These are phyloP conservation scores for Drosophila mulleri DNA, from an alignment of 2,888 invertebrate species.

Conservation along the genomic window DNA sequence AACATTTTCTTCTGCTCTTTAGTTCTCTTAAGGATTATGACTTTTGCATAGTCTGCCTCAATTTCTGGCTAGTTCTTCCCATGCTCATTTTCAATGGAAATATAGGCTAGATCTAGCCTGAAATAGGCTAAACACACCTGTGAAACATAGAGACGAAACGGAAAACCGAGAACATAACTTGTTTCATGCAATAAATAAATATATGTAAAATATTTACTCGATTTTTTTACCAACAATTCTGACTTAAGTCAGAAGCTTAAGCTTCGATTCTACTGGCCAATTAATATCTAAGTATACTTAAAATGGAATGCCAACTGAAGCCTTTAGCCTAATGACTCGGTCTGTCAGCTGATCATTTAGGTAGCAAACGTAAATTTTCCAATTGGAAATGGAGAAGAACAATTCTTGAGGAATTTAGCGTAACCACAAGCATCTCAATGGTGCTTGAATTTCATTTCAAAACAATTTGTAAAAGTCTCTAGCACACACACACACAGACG, in stretches of 20 bases:
- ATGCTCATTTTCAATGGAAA: too few relatives aligned
- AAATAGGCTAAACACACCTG: too few relatives aligned
- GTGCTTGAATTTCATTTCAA: constrained; percentile 75
- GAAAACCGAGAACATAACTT: too few relatives aligned
- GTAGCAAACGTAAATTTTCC: constrained; percentile 12
- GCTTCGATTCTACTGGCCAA: not conserved
- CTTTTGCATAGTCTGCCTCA: too few relatives aligned
- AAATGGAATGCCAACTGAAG: not conserved
- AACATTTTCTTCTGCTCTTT: too few relatives aligned
- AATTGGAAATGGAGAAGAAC: constrained; percentile 10
- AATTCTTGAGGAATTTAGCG: constrained; percentile 12
- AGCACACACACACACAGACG: constrained; percentile 30
- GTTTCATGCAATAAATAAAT: too few relatives aligned
- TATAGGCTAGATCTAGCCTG: too few relatives aligned
- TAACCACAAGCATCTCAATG: constrained; percentile 30
- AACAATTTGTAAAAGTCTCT: constrained; percentile 80
- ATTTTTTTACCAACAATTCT: not conserved
- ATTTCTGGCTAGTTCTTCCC: too few relatives aligned
- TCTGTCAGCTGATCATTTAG: not conserved
- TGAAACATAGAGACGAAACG: too few relatives aligned
- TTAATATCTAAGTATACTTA: not conserved
- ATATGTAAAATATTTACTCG: too few relatives aligned
- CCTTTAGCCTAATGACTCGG: not conserved
- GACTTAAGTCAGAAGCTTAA: not conserved
- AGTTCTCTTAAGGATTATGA: too few relatives aligned